Evolutionary conservation across 2,888 invertebrate species (phyloP), one percentile per base, ranked within the genome.

Genomic region (Listrodromus nycthemerus): DNA sequence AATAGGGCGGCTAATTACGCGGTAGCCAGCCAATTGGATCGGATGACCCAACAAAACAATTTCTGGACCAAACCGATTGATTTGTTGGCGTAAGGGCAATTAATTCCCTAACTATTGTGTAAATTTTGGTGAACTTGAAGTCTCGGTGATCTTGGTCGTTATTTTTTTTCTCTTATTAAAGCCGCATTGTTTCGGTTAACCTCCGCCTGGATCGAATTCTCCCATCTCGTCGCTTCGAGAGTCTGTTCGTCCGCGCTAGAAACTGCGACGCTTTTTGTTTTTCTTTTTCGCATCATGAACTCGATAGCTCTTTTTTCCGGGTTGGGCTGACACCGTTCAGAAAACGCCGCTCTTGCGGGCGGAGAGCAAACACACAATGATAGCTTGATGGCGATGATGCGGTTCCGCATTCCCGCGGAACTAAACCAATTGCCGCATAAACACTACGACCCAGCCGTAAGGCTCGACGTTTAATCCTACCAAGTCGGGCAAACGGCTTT

Each of bases 381-480:
- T 52, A 71, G 58, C 24, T 66, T 37, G 37, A 70, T 70, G 71
- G 41, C 73, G 65, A 82, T 76, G 66, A 73, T 63, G 83, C 83
- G 80, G 83, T 83, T 83, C 80, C 80, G 83, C 73, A 80, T 80
- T 83, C 67, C 30, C 71, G 74, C 67, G 76, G 80, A 83, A 83
- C 80, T 83, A 70, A 77, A 83, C 74, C 75, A 76, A 78, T 80
- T 80, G 76, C 65, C 55, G 79, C 55, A 78, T 70, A 79, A 83
- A 71, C 50, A 63, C 45, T 24, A 45, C 52, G 45, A 69, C 41
- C 37, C 4, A 24, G 48, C 45, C 55, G n/a, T 33, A 58, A 61
- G 5, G 27, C 67, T 27, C 24, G 58, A 65, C 73, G 78, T 69
- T 74, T 82, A 74, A 74, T 75, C 78, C 61, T 45, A 58, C 45